Conservation (phyloP, 2,113 vertebrate species). For the Cheilinus undulatus region DNA sequence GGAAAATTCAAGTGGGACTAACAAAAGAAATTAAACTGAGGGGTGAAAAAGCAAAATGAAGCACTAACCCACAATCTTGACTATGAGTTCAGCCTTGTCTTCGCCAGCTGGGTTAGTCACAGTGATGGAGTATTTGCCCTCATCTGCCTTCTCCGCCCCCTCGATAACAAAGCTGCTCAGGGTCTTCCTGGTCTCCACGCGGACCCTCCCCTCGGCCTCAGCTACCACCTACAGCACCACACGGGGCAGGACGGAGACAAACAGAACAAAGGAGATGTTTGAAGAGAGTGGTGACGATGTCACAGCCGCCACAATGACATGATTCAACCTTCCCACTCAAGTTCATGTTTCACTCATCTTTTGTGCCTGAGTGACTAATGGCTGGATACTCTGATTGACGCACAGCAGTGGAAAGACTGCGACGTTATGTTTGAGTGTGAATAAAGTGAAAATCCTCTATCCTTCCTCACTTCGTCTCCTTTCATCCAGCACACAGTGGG, state of each 20-base stretch:
- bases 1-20: too few relatives aligned
- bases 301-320: conserved; percentile 21
- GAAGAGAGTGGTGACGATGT: neutral
- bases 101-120: conserved; percentile 89
- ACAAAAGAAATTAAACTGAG: neutral
- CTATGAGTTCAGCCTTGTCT: conserved; percentile 83
- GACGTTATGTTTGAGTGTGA: conserved; percentile 18
- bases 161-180: conserved; percentile 90
- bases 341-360: conserved; percentile 18
- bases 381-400: conserved; percentile 35
- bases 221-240: conserved; percentile 77
- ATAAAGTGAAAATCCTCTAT: neutral
- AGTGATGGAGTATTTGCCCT: conserved; percentile 87
- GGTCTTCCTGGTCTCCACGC: conserved; percentile 81
- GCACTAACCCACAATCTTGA: conserved; percentile 89
- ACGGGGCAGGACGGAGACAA: neutral
- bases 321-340: conserved; percentile 47
- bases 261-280: conserved; percentile 6
- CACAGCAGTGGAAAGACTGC: conserved; percentile 24
- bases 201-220: conserved; percentile 82
- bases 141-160: conserved; percentile 84
- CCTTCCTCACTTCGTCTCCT: conserved; percentile 79
- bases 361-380: conserved; percentile 26
- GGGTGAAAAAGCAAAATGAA: neutral
- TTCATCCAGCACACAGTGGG: conserved; percentile 88